Evolutionary conservation across 2,797 vertebrate genomes (phyloP), one percentile per base, ranked within the genome.

Genomic region (Acipenser oxyrinchus): DNA sequence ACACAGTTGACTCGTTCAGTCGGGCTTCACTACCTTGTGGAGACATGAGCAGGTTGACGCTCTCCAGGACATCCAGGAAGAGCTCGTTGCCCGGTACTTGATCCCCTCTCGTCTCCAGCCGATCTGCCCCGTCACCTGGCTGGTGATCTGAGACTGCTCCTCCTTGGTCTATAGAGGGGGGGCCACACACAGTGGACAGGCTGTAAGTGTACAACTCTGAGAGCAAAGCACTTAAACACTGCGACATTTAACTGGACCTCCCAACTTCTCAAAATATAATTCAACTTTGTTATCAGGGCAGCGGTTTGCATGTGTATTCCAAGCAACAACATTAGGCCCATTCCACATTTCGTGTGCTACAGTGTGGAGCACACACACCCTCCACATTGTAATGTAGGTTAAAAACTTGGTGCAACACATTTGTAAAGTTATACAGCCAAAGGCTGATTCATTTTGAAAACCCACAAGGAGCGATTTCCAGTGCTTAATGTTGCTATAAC

Each of bases 61-160:
- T 99, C 86, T 99, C 97, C 80, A 99, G 86, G 18, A 99, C 96
- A 53, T 99, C 97, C 78, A 99, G 86, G 76, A 99, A 99, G 64
- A 99, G 93, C 72, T 98, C 96, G 7, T 98, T 99, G 69, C 96
- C 70, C 97, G 95, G 72, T 99, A 99, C 66, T 99, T 98, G 87
- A 99, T 99, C 74, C 97, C 96, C 79, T 98, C 97, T 0, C 95
- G 93, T 68, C 95, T 89, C 95, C 96, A 99, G 75, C 97, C 95
- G 23, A 99, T 99, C 87, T 99, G 95, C 48, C 97, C 97, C 0
- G 96, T 98, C 83, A 99, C 96, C 85, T 99, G 97, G 83, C 95
- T 99, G 71, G 95, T 98, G 88, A 99, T 99, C 90, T 99, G 97
- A 74, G 96, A 96, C 83, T 98, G 95, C 71, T 99, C 96, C 82